Percentiles rank a stretch among this genome's conserved stretches.
Evolutionary conservation across 1,140 invertebrate genomes (phyloP).

Genomic region (Globodera ellingtonae): DNA sequence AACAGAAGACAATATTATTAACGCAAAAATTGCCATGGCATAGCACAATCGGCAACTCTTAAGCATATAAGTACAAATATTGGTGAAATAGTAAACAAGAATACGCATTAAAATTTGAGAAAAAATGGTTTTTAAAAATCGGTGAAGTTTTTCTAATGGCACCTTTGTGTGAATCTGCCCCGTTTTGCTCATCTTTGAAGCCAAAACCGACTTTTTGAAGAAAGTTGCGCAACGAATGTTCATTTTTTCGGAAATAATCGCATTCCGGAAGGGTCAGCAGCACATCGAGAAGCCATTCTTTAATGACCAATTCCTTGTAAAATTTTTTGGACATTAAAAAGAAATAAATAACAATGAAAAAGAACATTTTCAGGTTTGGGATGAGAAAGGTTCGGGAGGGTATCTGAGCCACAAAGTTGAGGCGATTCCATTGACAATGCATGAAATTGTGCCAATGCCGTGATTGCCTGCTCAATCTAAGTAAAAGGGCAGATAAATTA

Average conservation of each 20-base stretch:
- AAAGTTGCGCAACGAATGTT: neutral
- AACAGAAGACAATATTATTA: neutral
- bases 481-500: neutral
- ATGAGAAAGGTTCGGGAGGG: neutral
- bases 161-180: neutral
- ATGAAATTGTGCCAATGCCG: slow-evolving; percentile 1
- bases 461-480: slow-evolving; percentile 1
- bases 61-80: neutral
- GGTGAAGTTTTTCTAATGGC: no score
- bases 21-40: slow-evolving; percentile 10
- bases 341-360: neutral
- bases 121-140: neutral
- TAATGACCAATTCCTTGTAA: neutral
- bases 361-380: neutral
- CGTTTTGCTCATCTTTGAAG: neutral
- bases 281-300: neutral
- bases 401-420: neutral
- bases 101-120: neutral
- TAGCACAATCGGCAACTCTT: neutral
- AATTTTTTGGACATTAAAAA: neutral
- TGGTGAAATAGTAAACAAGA: neutral
- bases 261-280: neutral
- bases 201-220: neutral
- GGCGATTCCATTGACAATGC: neutral
- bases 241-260: slow-evolving; percentile 2